A percentile compares a stretch with the other conserved stretches of the same genome.
Evolutionary conservation across 23 tunicate genomes (phyloP).

Genomic region (Botrylloides violaceus): DNA sequence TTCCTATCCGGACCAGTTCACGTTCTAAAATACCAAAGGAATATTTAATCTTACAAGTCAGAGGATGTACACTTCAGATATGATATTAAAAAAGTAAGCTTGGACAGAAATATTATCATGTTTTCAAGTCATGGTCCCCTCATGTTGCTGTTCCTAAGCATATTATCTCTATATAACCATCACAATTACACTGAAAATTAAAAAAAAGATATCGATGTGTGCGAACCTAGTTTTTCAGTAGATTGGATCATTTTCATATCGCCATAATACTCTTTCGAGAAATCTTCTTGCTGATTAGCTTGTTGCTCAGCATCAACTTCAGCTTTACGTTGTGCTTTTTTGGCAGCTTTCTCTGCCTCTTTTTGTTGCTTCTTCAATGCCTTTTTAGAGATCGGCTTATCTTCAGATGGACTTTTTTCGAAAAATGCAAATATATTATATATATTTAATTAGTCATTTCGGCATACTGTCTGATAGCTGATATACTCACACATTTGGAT

Average conservation of each 20-base stretch:
- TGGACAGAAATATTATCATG: no score
- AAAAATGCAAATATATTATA: neutral
- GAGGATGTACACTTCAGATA: no score
- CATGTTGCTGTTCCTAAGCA: no score
- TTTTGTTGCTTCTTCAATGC: conserved; percentile 85
- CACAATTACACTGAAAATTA: no score
- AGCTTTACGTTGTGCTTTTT: conserved; percentile 68
- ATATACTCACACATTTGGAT: neutral
- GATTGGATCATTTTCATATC: conserved; percentile 93
- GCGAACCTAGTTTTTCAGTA: conserved; percentile 60
- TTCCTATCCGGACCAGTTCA: conserved; percentile 30
- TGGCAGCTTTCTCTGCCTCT: conserved; percentile 98
- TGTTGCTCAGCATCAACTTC: conserved; percentile 54
- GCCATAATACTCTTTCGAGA: conserved; percentile 78
- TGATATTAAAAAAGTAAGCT: no score
- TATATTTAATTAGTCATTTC: neutral
- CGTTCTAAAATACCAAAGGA: conserved; percentile 67
- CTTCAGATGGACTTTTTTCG: conserved; percentile 10
- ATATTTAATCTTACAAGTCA: no score
- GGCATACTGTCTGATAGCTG: neutral
- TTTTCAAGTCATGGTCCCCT: no score
- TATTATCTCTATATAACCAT: no score
- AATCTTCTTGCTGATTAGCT: conserved; percentile 55
- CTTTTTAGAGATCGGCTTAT: conserved; percentile 74
- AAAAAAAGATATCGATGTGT: no score